Conservation (phyloP, 2,113 vertebrate species). For the Cryptomyrus ogoouensis region DNA sequence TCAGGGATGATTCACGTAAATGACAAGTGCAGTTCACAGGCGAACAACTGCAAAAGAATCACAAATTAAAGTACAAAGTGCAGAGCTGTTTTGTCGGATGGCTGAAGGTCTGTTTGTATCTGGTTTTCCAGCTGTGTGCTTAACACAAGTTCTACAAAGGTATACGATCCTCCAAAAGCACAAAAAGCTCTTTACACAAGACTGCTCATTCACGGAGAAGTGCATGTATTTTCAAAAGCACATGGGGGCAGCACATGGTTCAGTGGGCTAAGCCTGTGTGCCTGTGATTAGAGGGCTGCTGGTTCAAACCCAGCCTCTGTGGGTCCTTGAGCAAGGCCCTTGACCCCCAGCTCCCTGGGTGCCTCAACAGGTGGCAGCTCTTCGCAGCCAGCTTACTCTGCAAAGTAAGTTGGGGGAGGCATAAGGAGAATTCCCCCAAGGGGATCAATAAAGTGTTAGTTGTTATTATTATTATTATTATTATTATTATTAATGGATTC, state of each 20-base stretch:
- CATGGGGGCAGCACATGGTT: background rate
- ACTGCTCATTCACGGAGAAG: background rate
- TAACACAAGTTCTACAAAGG: background rate
- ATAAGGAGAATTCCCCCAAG: no score
- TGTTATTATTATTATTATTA: no score
- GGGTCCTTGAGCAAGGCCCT: no score
- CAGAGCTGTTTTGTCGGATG: background rate
- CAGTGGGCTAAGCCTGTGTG: no score
- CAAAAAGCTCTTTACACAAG: background rate
- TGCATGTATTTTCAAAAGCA: background rate
- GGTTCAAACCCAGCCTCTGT: no score
- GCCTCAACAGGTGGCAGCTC: no score
- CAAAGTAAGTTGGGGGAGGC: no score
- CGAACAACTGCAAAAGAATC: background rate
- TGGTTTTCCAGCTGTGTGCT: background rate
- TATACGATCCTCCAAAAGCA: background rate
- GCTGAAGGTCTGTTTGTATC: background rate
- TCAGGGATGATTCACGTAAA: background rate
- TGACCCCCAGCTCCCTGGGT: no score
- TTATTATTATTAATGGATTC: no score
- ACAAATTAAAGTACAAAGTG: background rate
- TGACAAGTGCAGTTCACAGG: background rate
- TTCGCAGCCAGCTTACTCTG: no score
- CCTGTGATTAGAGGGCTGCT: no score
- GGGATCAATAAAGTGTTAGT: no score